These are phyloP conservation scores for Lepidothrix coronata DNA, from an alignment of 2,113 vertebrate species.

Conservation along the genomic window DNA sequence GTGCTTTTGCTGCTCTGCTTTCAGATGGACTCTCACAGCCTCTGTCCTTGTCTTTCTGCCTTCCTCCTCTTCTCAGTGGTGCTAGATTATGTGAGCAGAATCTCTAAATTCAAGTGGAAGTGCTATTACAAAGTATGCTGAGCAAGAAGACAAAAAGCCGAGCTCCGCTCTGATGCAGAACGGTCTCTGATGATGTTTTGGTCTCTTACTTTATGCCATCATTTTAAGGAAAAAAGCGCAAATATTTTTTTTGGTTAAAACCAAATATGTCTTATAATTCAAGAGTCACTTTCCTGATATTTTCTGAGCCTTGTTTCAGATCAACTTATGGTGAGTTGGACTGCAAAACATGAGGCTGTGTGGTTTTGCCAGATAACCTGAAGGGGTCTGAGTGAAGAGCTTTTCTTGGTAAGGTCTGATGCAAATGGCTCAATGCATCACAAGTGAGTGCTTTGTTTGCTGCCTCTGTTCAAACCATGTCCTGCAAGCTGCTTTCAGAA, in stretches of 20 bases:
- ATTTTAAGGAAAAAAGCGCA: not conserved
- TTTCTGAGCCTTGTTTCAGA: not conserved
- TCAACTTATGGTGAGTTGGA: not conserved
- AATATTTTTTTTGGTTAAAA: not conserved
- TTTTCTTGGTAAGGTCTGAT: not conserved
- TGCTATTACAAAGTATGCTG: not conserved
- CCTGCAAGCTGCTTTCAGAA: not conserved
- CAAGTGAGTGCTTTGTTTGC: not conserved
- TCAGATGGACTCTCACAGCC: not conserved
- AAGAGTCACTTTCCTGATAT: not conserved
- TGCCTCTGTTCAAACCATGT: not conserved
- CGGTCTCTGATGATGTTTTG: not conserved
- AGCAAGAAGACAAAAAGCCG: not conserved
- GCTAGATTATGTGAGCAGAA: conserved; percentile 12
- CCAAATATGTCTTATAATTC: not conserved
- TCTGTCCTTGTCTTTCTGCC: conserved; percentile 28
- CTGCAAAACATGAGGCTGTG: not conserved
- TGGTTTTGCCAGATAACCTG: not conserved
- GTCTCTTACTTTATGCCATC: not conserved
- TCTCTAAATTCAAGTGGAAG: not conserved
- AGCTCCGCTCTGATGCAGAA: not conserved
- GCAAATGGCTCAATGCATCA: not conserved
- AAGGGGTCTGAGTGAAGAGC: not conserved
- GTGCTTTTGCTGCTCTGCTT: not conserved
- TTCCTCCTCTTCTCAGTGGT: not conserved